Base-by-base conservation (phyloP, 2,113 vertebrate species). In the Catharus fuscescens region DNA sequence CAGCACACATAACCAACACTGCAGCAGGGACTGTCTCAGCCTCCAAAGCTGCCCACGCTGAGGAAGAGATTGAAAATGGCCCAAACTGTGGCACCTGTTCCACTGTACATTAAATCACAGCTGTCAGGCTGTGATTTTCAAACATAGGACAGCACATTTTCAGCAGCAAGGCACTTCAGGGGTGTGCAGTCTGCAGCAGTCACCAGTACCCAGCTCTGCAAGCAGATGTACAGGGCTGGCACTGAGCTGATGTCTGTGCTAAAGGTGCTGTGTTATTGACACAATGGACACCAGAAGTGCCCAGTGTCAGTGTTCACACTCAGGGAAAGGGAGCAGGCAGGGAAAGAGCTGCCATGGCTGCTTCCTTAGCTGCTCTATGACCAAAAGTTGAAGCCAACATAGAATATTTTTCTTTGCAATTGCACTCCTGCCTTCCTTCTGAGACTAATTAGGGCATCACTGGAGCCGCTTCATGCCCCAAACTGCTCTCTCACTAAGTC, bases 221-320 rank as follows among this genome's bases (percentile, higher is more conserved):
- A 24, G 50, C 26, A 53, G 23, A 5, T 1, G 7, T 8, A 48
- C 3, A 24, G 80, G 45, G n/a, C 47, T 76, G n/a, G 4, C 64
- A 3, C 32, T 5, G n/a, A 40, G 42, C 42, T 8, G 7, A 10
- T 19, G 29, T 11, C 59, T 48, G n/a, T n/a, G 16, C 9, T 45
- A 2, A 36, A 48, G 71, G 3, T 4, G 3, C 3, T 31, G 10
- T 1, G 1, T 24, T 62, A 15, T 0, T 44, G 66, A 36, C 4
- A 4, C 32, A 16, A 14, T 1, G 7, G 23, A 28, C 19, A 57
- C 8, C 18, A 61, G 2, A 19, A 61, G 23, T 4, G 44, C 21
- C 21, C 62, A 13, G 16, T 2, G 31, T 14, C 24, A 2, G 53
- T 2, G 19, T 14, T 65, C 12, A 6, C n/a, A 6, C 28, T 44